These are phyloP conservation scores for Bolinopsis microptera DNA, from an alignment of 37 sponge, comb jelly and placozoan genomes.

Conservation along the genomic window DNA sequence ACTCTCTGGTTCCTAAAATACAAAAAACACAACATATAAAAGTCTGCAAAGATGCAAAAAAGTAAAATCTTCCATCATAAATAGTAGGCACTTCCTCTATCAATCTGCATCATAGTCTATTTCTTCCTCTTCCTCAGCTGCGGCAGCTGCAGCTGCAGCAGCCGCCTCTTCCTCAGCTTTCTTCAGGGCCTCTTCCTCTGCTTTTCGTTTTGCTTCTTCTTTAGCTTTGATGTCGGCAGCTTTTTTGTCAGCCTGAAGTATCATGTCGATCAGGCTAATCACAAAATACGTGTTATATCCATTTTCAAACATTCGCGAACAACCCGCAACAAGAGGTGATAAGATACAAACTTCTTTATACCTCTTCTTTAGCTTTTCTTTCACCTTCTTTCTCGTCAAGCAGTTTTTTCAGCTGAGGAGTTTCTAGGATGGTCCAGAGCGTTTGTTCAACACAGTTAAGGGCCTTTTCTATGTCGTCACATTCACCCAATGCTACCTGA, in stretches of 20 bases:
- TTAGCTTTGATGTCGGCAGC: slow-evolving; percentile 37
- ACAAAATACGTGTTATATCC: too few species aligned
- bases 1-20: too few species aligned
- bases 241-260: slow-evolving; percentile 38
- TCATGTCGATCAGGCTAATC: not conserved
- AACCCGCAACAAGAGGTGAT: not conserved
- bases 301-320: not conserved
- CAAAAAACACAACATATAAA: too few species aligned
- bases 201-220: slow-evolving; percentile 51
- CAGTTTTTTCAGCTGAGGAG: not conserved
- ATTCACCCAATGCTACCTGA: slow-evolving; percentile 55
- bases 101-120: slow-evolving; percentile 4
- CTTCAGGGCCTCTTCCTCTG: slow-evolving; percentile 58
- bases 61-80: too few species aligned
- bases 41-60: too few species aligned
- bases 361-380: slow-evolving; percentile 36
- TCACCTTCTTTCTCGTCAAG: slow-evolving; percentile 33
- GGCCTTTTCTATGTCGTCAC: slow-evolving; percentile 55
- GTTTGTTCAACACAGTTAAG: not conserved
- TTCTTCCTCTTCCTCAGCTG: slow-evolving; percentile 32
- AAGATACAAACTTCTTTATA: not conserved
- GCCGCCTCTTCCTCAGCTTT: slow-evolving; percentile 47
- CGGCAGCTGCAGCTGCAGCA: slow-evolving; percentile 38
- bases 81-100: too few species aligned
- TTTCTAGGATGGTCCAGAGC: slow-evolving; percentile 53